Base-by-base conservation (phyloP, 2,888 invertebrate genomes). In the Leptopilina myrica region DNA sequence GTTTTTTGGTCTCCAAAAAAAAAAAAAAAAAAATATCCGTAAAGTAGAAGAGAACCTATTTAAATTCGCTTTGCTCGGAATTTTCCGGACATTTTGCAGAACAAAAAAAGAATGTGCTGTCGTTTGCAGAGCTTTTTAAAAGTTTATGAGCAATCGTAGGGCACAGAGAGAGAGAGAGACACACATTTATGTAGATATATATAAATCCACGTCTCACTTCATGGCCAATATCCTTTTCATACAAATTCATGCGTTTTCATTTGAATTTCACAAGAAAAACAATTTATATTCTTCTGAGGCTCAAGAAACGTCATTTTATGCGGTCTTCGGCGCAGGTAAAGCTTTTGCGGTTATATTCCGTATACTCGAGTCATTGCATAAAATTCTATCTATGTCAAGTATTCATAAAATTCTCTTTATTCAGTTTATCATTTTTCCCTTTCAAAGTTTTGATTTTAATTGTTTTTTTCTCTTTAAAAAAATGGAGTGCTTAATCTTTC, bases 171-270 rank as follows among this genome's bases (percentile, higher is more conserved):
- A 20, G 11, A 12, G 9, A 49, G 4, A 49, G 9, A 49, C 12
- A 12, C 11, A 49, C 12, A 49, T 49, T 11, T 49, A 9, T 49
- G 4, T 46, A 46, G 5, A 67, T 53, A 49, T 53, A 53, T 26
- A 56, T 73, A 73, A 73, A 73, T 56, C 33, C 56, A 33, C 9
- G n/a, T 33, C 53, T 33, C 26, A 56, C 73, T 73, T 73, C 56
- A 73, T 56, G 56, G 56, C 33, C 15, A n/a, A 73, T 56, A 73
- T 73, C 33, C 33, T 56, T 46, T 56, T 33, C 56, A 56, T 73
- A 73, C 73, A 73, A 73, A 73, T 73, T 73, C 56, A 73, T 73
- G 73, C 53, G 73, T 73, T 73, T 73, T 56, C 73, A 73, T 73
- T 73, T 73, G 73, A 56, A 56, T 73, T 56, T 56, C 56, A 73